A percentile compares a stretch with the other conserved stretches of the same genome.
phyloP scores from a whole-genome alignment of 2,888 invertebrate genomes.

The Thera obeliscata region DNA sequence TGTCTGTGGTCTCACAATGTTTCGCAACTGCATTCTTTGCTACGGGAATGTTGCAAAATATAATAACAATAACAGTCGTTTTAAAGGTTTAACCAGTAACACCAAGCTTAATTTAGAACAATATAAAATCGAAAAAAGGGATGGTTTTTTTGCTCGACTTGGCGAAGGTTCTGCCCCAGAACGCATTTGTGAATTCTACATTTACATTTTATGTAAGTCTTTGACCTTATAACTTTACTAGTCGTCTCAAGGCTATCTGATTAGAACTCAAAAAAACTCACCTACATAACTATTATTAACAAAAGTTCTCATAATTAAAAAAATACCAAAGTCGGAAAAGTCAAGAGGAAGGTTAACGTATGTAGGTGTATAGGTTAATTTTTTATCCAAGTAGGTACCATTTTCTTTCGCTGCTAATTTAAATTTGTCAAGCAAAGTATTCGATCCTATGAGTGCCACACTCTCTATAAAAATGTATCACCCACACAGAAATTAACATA shows the following conservation, averaged over 20 bases:
- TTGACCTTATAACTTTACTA: constrained; percentile 17
- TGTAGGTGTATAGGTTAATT: too few species aligned
- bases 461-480: too few species aligned
- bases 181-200: constrained; percentile 12
- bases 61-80: not conserved
- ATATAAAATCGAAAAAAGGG: too few species aligned
- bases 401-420: not conserved
- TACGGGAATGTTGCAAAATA: constrained; percentile 31
- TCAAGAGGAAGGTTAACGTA: too few species aligned
- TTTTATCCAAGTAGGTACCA: not conserved
- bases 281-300: too few species aligned
- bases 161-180: not conserved
- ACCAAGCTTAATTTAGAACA: too few species aligned
- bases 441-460: too few species aligned
- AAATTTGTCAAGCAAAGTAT: not conserved
- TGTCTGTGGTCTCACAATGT: constrained; percentile 28
- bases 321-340: too few species aligned
- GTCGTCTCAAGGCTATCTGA: constrained; percentile 11
- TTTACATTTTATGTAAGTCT: not conserved
- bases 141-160: too few species aligned
- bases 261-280: not conserved
- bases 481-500: too few species aligned
- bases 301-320: too few species aligned
- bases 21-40: constrained; percentile 33
- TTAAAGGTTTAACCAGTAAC: too few species aligned